These are phyloP conservation scores for Arnoldichthys spilopterus DNA, from an alignment of 2,797 vertebrate genomes.

Conservation along the genomic window DNA sequence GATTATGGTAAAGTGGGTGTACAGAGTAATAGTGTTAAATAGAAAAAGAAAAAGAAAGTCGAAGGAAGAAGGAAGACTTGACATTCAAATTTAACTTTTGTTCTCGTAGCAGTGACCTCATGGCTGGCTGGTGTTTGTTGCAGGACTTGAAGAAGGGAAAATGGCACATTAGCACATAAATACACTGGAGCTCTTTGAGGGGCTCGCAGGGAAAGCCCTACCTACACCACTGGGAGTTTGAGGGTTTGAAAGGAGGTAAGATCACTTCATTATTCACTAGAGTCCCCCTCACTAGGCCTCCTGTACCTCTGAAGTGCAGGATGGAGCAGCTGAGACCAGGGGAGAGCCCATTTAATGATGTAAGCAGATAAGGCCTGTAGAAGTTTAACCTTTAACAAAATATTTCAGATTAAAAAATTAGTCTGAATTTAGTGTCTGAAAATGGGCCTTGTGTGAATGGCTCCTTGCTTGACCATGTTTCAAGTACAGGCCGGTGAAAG, in stretches of 20 bases:
- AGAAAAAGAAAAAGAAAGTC: not conserved
- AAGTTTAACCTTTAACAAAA: not conserved
- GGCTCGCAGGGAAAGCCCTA: conserved; percentile 37
- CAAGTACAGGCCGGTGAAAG: no score
- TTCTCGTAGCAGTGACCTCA: conserved; percentile 49
- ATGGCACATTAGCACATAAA: conserved; percentile 68
- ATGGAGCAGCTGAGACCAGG: conserved; percentile 47
- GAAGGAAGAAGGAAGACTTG: not conserved
- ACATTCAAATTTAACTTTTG: conserved; percentile 44
- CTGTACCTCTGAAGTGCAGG: conserved; percentile 27
- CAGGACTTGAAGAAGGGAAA: conserved; percentile 47
- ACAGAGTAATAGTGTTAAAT: not conserved
- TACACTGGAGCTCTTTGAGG: conserved; percentile 48
- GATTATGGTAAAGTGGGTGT: not conserved
- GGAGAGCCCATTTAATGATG: conserved; percentile 23
- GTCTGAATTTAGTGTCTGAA: no score
- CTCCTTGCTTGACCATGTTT: no score
- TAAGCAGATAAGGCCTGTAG: conserved; percentile 16
- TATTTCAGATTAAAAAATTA: no score
- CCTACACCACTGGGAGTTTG: conserved; percentile 51
- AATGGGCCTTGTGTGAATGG: no score
- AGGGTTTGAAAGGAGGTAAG: conserved; percentile 31
- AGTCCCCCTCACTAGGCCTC: conserved; percentile 45
- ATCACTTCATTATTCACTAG: conserved; percentile 54
- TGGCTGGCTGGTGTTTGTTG: conserved; percentile 32